Percentiles rank a stretch among this genome's conserved stretches.
Conservation (phyloP, 2,797 vertebrate genomes). For the Cottoperca gobio region DNA sequence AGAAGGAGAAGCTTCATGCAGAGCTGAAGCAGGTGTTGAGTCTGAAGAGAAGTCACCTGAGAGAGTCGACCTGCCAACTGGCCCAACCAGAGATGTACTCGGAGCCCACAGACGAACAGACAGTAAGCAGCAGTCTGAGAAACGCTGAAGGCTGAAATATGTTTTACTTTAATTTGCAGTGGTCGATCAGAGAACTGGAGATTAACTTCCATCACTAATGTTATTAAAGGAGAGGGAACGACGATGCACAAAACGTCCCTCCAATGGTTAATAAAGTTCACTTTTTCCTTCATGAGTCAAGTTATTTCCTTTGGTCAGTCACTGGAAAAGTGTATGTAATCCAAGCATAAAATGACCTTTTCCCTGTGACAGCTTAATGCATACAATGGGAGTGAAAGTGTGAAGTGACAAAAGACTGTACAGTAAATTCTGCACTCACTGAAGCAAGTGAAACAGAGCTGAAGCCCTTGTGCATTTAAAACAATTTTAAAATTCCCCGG, state of each 20-base stretch:
- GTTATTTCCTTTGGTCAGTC: constrained; percentile 24
- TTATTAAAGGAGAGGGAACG: no score
- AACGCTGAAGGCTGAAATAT: not conserved
- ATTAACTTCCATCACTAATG: not conserved
- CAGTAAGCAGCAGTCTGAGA: constrained; percentile 69
- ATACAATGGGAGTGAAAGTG: constrained; percentile 34
- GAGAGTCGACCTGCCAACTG: constrained; percentile 74
- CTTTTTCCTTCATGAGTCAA: not conserved
- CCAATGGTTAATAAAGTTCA: not conserved
- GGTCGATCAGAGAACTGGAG: not conserved
- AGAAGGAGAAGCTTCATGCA: constrained; percentile 91
- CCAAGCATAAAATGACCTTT: constrained; percentile 38
- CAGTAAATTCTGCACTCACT: constrained; percentile 10
- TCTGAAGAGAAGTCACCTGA: constrained; percentile 85
- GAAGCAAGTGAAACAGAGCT: not conserved
- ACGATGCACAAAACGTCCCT: not conserved
- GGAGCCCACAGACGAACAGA: constrained; percentile 72
- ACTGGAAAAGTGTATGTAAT: constrained; percentile 12
- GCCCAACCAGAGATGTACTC: constrained; percentile 84
- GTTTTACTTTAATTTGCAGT: not conserved
- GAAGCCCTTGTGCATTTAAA: not conserved
- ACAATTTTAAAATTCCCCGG: not conserved
- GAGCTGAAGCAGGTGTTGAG: constrained; percentile 91
- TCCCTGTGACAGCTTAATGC: constrained; percentile 24
- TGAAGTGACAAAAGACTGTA: constrained; percentile 26